A percentile compares a stretch with the other conserved stretches of the same genome.
Conservation (phyloP, 2,888 invertebrate species). For the Candidula unifasciata region DNA sequence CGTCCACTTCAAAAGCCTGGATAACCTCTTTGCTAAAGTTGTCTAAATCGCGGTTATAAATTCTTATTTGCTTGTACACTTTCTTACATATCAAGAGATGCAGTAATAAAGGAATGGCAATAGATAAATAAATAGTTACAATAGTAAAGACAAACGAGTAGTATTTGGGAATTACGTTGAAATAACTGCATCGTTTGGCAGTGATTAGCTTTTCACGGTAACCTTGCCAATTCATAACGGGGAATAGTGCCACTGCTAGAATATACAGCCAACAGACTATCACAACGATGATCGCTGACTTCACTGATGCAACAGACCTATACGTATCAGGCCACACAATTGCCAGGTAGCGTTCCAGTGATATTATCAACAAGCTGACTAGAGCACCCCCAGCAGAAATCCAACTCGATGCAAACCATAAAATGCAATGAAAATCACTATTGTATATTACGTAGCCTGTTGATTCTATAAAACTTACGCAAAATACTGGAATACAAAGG, state of each 20-base stretch:
- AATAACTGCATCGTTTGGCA: constrained; percentile 1
- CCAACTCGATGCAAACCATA: constrained; percentile 55
- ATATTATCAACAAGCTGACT: constrained; percentile 57
- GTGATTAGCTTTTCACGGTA: not conserved
- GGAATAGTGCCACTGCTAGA: not conserved
- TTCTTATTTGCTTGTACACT: constrained; percentile 48
- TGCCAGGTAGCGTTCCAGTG: constrained; percentile 61
- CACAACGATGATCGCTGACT: not conserved
- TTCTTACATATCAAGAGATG: constrained; percentile 56
- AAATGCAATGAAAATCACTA: constrained; percentile 52
- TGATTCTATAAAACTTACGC: constrained; percentile 53
- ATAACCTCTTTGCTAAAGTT: constrained; percentile 1
- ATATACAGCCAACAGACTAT: constrained; percentile 3
- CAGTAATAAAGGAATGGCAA: constrained; percentile 50
- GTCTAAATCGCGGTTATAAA: constrained; percentile 29
- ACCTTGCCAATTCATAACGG: constrained; percentile 30
- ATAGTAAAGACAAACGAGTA: constrained; percentile 47
- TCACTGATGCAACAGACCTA: not conserved
- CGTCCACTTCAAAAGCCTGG: constrained; percentile 43
- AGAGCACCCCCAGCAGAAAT: constrained; percentile 57
- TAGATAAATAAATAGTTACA: constrained; percentile 30
- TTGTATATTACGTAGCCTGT: not conserved
- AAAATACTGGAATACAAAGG: constrained; percentile 57
- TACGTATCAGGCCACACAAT: constrained; percentile 59
- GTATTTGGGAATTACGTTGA: not conserved